These are phyloP conservation scores for Hemistola chrysoprasaria DNA, from an alignment of 2,888 invertebrate genomes.

Conservation along the genomic window DNA sequence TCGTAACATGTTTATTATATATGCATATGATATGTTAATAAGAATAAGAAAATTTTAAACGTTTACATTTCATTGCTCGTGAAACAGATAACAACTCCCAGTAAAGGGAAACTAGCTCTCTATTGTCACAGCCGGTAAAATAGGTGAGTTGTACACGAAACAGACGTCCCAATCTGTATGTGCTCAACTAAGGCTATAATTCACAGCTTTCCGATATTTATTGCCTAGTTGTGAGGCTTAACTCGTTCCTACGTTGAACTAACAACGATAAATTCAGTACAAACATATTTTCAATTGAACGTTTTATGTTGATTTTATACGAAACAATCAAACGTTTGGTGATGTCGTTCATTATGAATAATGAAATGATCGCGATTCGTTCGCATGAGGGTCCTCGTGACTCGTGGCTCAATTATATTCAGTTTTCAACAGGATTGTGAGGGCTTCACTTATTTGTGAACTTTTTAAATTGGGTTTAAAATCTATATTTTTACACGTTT, in stretches of 20 bases:
- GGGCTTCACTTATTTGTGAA: too few relatives aligned
- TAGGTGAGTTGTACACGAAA: slow-evolving; percentile 40
- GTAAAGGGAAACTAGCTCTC: slow-evolving; percentile 4
- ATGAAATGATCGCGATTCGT: not conserved
- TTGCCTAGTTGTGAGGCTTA: slow-evolving; percentile 60
- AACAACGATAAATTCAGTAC: slow-evolving; percentile 52
- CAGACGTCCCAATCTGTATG: slow-evolving; percentile 47
- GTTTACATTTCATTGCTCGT: too few relatives aligned
- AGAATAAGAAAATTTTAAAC: too few relatives aligned
- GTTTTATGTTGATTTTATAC: too few relatives aligned
- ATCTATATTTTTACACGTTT: too few relatives aligned
- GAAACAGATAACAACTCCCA: too few relatives aligned
- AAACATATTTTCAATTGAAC: slow-evolving; percentile 46
- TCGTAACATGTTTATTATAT: too few relatives aligned
- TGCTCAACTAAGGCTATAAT: slow-evolving; percentile 54
- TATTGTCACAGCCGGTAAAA: slow-evolving; percentile 29
- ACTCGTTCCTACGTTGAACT: slow-evolving; percentile 54
- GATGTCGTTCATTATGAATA: slow-evolving; percentile 2
- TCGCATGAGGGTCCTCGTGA: slow-evolving; percentile 1
- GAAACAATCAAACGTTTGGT: not conserved
- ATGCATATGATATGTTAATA: too few relatives aligned
- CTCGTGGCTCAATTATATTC: slow-evolving; percentile 5
- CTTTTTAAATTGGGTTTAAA: not conserved
- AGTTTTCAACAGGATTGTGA: not conserved
- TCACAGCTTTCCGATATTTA: slow-evolving; percentile 65